These are phyloP conservation scores for Hirtodrosophila confusa DNA, from an alignment of 2,888 invertebrate genomes.

Conservation along the genomic window DNA sequence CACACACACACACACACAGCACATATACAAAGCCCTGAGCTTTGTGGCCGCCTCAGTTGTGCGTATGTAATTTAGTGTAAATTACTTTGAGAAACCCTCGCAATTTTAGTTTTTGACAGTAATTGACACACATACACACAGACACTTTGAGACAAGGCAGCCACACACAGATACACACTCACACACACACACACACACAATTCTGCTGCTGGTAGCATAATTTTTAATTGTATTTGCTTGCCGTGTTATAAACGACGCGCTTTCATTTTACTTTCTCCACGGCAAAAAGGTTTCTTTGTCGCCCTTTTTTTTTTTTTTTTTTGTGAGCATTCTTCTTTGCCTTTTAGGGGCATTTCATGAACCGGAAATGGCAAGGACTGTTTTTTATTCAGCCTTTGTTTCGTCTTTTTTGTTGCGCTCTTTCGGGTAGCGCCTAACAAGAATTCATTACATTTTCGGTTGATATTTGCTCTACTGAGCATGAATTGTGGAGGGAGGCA, in stretches of 20 bases:
- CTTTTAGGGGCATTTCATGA: constrained; percentile 39
- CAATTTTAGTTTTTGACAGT: constrained; percentile 64
- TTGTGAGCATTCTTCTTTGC: constrained; percentile 1
- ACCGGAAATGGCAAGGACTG: constrained; percentile 44
- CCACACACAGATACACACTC: constrained; percentile 12
- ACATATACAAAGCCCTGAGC: constrained; percentile 22
- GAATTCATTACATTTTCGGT: constrained; percentile 48
- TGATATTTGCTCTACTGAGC: constrained; percentile 44
- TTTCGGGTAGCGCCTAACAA: constrained; percentile 32
- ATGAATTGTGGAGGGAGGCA: constrained; percentile 19
- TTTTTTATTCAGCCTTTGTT: constrained; percentile 7
- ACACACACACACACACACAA: constrained; percentile 41
- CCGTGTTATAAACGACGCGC: constrained; percentile 55
- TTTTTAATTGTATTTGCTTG: constrained; percentile 70
- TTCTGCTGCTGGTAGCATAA: constrained; percentile 43
- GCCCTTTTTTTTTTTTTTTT: constrained; percentile 20
- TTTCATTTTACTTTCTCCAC: constrained; percentile 37
- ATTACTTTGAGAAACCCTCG: constrained; percentile 68
- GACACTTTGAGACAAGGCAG: constrained; percentile 5
- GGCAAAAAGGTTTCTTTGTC: constrained; percentile 41
- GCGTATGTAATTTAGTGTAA: constrained; percentile 74
- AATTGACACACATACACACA: constrained; percentile 37
- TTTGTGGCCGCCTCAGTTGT: constrained; percentile 54
- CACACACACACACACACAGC: constrained; percentile 7
- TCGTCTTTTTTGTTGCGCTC: constrained; percentile 25